These are phyloP conservation scores for Neodiprion lecontei DNA, from an alignment of 1,140 invertebrate genomes.

Conservation along the genomic window DNA sequence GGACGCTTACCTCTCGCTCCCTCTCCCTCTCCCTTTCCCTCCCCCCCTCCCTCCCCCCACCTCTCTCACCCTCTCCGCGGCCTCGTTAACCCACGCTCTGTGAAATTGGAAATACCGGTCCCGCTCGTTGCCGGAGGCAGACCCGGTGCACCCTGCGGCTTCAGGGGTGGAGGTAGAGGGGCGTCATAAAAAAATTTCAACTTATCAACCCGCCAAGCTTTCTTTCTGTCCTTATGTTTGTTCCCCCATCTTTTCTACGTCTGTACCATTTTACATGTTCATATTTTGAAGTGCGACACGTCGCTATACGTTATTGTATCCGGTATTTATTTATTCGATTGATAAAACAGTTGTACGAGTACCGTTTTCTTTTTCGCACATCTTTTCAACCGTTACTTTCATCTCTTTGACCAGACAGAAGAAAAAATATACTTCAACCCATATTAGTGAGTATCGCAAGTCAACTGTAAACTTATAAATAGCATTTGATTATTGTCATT, in stretches of 20 bases:
- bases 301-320: background rate
- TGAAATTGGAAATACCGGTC: conserved; percentile 58
- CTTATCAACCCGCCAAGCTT: background rate
- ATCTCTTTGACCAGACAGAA: background rate
- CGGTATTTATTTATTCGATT: background rate
- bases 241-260: too few species aligned
- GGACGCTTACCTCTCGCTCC: background rate
- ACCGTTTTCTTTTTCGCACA: too few species aligned
- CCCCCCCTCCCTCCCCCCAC: conserved; percentile 24
- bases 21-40: background rate
- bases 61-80: conserved; percentile 45
- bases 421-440: too few species aligned
- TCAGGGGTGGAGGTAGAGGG: background rate
- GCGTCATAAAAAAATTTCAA: background rate
- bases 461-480: too few species aligned
- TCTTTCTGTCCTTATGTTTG: too few species aligned
- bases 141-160: background rate
- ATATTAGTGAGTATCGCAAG: too few species aligned
- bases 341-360: too few species aligned
- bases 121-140: conserved; percentile 12
- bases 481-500: too few species aligned
- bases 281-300: background rate
- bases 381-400: too few species aligned
- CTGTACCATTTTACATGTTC: too few species aligned
- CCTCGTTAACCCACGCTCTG: conserved; percentile 60